These are phyloP conservation scores for Ahaetulla prasina DNA, from an alignment of 2,113 vertebrate genomes.

Conservation along the genomic window DNA sequence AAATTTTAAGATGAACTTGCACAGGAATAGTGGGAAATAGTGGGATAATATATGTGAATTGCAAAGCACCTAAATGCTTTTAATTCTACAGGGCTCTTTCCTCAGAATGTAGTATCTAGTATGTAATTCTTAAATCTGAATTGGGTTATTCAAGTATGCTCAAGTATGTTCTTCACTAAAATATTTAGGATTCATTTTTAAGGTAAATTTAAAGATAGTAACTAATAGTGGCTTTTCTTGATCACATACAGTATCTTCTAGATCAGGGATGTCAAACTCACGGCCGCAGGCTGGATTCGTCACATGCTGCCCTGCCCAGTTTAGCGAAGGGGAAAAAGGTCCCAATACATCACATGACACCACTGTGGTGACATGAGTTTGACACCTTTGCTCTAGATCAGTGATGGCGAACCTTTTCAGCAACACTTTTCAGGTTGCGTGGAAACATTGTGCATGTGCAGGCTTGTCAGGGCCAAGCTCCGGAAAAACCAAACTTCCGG, in stretches of 20 bases:
- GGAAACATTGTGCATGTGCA: no score
- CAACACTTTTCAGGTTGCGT: no score
- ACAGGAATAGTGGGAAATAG: not conserved
- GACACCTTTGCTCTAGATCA: no score
- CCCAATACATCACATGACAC: no score
- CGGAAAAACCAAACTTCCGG: no score
- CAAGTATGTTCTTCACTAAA: not conserved
- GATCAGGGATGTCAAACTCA: no score
- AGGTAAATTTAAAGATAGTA: not conserved
- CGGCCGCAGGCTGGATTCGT: no score
- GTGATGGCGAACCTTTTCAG: no score
- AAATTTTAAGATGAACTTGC: not conserved
- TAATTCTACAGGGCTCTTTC: not conserved
- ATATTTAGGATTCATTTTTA: not conserved
- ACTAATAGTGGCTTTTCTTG: not conserved
- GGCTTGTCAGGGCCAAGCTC: no score
- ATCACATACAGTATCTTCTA: not conserved
- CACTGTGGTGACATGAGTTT: accelerated
- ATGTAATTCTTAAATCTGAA: not conserved
- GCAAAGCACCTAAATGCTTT: not conserved
- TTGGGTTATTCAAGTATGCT: not conserved
- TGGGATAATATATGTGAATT: not conserved
- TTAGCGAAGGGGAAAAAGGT: no score
- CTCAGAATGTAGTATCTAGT: not conserved
- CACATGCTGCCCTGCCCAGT: no score